phyloP scores from a whole-genome alignment of 2,797 vertebrate genomes.

The Delichon dasypus region DNA sequence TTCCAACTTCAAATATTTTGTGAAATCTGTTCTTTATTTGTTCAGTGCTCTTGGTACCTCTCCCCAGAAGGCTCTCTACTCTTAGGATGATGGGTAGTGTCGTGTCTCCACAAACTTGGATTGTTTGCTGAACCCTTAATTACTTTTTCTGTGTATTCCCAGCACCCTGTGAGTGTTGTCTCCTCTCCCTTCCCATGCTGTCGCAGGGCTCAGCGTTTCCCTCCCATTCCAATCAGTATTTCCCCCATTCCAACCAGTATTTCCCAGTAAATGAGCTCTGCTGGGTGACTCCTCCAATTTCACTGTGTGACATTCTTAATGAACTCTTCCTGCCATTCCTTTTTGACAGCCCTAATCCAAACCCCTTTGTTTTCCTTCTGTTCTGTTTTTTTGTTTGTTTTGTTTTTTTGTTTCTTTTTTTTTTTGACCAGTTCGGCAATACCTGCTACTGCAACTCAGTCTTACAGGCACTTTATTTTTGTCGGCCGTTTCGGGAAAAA shows the following conservation, averaged over 20 bases:
- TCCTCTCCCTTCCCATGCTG: neutral
- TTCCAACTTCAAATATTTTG: neutral
- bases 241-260: neutral
- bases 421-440: slow-evolving; percentile 85
- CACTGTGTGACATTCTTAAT: neutral
- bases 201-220: neutral
- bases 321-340: neutral
- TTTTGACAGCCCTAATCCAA: neutral
- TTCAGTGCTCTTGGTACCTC: neutral
- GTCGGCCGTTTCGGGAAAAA: slow-evolving; percentile 91
- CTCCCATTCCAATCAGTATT: neutral
- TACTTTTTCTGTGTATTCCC: neutral
- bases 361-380: neutral
- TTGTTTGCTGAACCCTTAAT: neutral
- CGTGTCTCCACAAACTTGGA: neutral
- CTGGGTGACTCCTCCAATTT: neutral
- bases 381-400: neutral
- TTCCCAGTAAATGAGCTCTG: neutral
- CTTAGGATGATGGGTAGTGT: neutral
- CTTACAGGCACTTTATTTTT: slow-evolving; percentile 93
- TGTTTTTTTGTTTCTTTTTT: neutral
- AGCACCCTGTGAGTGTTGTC: neutral
- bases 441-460: slow-evolving; percentile 97
- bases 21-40: neutral
- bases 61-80: neutral